A percentile compares a stretch with the other conserved stretches of the same genome.
Evolutionary conservation across 2,797 vertebrate genomes (phyloP).

Genomic region (Necrosyrtes monachus): DNA sequence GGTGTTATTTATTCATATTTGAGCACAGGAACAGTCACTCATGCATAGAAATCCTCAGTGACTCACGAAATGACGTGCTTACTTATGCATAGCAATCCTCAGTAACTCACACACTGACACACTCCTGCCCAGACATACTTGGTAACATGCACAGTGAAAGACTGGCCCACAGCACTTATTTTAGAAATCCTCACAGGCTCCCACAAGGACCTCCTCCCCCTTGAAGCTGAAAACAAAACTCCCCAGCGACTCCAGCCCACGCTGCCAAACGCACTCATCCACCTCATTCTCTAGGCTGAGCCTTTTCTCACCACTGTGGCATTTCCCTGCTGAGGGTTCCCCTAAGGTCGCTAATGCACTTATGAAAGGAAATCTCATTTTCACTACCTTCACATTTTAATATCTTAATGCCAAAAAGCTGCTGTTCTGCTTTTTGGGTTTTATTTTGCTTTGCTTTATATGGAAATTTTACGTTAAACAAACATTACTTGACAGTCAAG

Average conservation of each 20-base stretch:
- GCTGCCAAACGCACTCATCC: neutral
- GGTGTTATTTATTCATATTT: constrained; percentile 46
- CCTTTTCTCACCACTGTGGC: neutral
- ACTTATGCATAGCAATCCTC: constrained; percentile 23
- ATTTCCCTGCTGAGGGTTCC: neutral
- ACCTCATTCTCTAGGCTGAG: neutral
- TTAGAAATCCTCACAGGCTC: neutral
- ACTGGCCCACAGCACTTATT: neutral
- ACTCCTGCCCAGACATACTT: neutral
- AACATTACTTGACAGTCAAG: constrained; percentile 5
- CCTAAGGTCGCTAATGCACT: neutral
- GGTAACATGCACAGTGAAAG: neutral
- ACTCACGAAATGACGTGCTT: neutral
- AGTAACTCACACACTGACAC: neutral
- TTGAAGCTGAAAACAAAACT: neutral
- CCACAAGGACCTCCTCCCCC: neutral
- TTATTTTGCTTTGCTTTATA: constrained; percentile 32
- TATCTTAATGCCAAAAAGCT: neutral
- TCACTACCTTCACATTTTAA: constrained; percentile 9
- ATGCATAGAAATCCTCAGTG: constrained; percentile 15
- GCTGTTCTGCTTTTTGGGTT: neutral
- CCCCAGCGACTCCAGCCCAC: neutral
- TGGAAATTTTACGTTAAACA: constrained; percentile 37
- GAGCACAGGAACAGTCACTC: constrained; percentile 15
- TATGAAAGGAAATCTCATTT: constrained; percentile 16